These are phyloP conservation scores for Aplysina aerophoba DNA, from an alignment of 37 sponge, comb jelly and placozoan genomes.

Conservation along the genomic window DNA sequence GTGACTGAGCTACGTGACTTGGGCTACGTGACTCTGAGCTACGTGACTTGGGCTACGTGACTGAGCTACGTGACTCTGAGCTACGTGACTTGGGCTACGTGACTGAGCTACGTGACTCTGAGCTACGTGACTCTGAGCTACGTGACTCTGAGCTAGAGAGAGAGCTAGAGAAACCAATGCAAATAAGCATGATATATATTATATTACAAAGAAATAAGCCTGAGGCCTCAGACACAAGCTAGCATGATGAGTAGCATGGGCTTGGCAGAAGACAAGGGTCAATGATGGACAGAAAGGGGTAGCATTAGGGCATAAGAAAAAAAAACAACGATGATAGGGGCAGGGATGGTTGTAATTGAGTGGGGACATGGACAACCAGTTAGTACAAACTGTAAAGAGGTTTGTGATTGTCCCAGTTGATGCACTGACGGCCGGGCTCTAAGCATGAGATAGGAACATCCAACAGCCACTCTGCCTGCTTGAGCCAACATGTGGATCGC, in stretches of 20 bases:
- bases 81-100: too few relatives aligned
- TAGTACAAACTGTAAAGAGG: neutral
- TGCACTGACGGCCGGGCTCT: conserved; percentile 4
- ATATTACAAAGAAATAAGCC: neutral
- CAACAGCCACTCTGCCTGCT: neutral
- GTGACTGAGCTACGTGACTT: too few relatives aligned
- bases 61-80: too few relatives aligned
- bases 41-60: too few relatives aligned
- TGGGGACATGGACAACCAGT: neutral
- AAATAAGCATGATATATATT: neutral
- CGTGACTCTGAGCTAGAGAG: too few relatives aligned
- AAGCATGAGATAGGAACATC: neutral
- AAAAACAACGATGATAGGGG: neutral
- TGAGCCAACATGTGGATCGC: neutral
- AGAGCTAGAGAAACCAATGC: conserved; percentile 1
- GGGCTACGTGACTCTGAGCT: too few relatives aligned
- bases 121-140: too few relatives aligned
- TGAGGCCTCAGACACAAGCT: neutral
- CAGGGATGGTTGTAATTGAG: neutral
- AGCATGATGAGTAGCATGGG: neutral
- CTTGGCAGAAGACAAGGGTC: neutral
- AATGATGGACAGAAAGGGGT: neutral
- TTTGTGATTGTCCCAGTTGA: neutral
- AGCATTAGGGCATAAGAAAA: neutral
- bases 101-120: too few relatives aligned